Conservation (phyloP, 2,797 vertebrate genomes). For the Myoxocephalus aenaeus region DNA sequence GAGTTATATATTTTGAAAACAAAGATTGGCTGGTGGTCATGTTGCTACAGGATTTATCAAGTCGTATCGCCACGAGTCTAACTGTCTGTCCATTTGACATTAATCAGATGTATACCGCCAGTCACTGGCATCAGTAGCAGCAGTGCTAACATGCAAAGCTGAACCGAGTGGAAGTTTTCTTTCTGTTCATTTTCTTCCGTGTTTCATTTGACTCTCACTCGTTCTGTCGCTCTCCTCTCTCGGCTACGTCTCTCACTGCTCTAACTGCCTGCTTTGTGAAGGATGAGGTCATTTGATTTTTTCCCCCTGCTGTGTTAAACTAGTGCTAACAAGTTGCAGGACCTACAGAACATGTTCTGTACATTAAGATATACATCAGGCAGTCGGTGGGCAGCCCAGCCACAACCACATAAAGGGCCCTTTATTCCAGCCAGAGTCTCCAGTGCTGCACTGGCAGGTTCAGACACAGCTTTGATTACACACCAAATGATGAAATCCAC, state of each 20-base stretch:
- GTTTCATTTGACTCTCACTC: slow-evolving; percentile 12
- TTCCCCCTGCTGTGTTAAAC: slow-evolving; percentile 78
- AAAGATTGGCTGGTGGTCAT: slow-evolving; percentile 46
- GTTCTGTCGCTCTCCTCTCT: slow-evolving; percentile 36
- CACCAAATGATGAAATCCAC: slow-evolving; percentile 83
- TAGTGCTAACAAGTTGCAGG: slow-evolving; percentile 86
- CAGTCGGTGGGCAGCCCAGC: slow-evolving; percentile 76
- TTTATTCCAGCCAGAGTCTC: slow-evolving; percentile 81
- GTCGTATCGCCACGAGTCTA: slow-evolving; percentile 44
- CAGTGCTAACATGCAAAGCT: slow-evolving; percentile 19
- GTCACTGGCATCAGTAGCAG: slow-evolving; percentile 15
- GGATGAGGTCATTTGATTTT: slow-evolving; percentile 83
- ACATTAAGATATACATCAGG: slow-evolving; percentile 86
- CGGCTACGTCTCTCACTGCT: slow-evolving; percentile 55
- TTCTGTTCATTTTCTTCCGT: slow-evolving; percentile 25
- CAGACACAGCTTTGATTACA: slow-evolving; percentile 83
- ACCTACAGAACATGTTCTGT: slow-evolving; percentile 82
- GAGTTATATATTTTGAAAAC: slow-evolving; percentile 68
- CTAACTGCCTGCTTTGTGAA: slow-evolving; percentile 79
- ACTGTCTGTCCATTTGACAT: slow-evolving; percentile 37
- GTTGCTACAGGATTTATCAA: slow-evolving; percentile 63
- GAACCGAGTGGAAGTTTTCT: slow-evolving; percentile 15
- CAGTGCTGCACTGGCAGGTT: slow-evolving; percentile 80
- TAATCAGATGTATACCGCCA: slow-evolving; percentile 38
- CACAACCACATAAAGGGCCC: slow-evolving; percentile 80